Evolutionary conservation across 2,113 vertebrate genomes (phyloP).

Genomic region (Muscicapa adusta): DNA sequence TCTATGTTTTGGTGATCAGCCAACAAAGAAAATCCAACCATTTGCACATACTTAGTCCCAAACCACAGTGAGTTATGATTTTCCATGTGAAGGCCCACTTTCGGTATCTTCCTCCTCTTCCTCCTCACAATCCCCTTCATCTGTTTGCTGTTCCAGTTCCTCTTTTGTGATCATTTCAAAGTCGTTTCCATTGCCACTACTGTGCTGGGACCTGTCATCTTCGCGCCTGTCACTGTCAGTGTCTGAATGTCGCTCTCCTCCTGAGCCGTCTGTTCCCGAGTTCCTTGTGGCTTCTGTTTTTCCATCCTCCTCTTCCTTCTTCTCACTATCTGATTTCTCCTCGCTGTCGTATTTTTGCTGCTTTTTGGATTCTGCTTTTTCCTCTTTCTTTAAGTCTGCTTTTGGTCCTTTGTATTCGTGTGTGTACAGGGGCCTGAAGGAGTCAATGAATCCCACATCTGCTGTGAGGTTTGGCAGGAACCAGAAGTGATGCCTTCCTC

Average conservation of each 20-base stretch:
- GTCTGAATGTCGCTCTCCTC: slow-evolving; percentile 85
- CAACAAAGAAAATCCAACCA: slow-evolving; percentile 82
- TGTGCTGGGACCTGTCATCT: slow-evolving; percentile 96
- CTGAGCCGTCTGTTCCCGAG: slow-evolving; percentile 71
- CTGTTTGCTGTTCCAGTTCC: slow-evolving; percentile 97
- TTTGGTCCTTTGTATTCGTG: slow-evolving; percentile 97
- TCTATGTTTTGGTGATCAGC: slow-evolving; percentile 74
- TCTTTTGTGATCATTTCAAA: slow-evolving; percentile 99
- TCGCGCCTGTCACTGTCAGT: slow-evolving; percentile 95
- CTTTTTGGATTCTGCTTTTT: slow-evolving; percentile 80
- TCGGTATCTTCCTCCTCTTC: slow-evolving; percentile 73
- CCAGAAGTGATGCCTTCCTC: slow-evolving; percentile 98
- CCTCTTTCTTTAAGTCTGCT: slow-evolving; percentile 85
- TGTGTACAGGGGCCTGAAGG: slow-evolving; percentile 96
- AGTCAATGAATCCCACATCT: slow-evolving; percentile 98
- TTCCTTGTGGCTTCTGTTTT: slow-evolving; percentile 75
- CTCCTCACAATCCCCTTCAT: slow-evolving; percentile 85
- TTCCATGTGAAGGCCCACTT: slow-evolving; percentile 76
- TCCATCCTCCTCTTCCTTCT: slow-evolving; percentile 87
- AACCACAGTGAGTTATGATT: slow-evolving; percentile 80
- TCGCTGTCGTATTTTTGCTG: slow-evolving; percentile 89
- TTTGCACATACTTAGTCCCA: slow-evolving; percentile 76
- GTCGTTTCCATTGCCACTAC: slow-evolving; percentile 96
- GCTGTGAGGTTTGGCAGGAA: slow-evolving; percentile 97
- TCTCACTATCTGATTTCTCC: slow-evolving; percentile 92